A percentile compares a stretch with the other conserved stretches of the same genome.
phyloP scores from a whole-genome alignment of 2,113 vertebrate species.

The Litocranius walleri region DNA sequence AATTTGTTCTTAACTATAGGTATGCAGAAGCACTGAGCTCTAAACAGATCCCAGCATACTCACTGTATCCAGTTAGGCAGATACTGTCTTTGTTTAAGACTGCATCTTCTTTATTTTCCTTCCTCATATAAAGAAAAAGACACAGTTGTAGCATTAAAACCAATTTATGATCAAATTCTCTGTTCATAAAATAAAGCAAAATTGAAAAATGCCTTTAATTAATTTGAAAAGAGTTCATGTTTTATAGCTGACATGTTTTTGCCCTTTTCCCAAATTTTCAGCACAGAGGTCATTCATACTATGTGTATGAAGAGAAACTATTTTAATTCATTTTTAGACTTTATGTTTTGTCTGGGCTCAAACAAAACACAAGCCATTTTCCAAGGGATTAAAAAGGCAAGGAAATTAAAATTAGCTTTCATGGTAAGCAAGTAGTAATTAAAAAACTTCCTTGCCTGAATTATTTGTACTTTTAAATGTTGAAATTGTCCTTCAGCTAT shows the following conservation, averaged over 20 bases:
- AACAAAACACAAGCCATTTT: conserved; percentile 30
- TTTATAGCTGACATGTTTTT: conserved; percentile 13
- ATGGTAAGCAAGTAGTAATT: conserved; percentile 31
- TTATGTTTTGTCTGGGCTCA: background rate
- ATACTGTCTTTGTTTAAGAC: background rate
- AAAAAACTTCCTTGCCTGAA: background rate
- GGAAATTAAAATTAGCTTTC: conserved; percentile 37
- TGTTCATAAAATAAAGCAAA: background rate
- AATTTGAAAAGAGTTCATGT: conserved; percentile 18
- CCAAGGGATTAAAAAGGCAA: conserved; percentile 18
- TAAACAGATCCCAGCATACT: background rate
- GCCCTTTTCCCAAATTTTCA: background rate
- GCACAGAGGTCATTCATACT: background rate
- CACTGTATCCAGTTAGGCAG: background rate
- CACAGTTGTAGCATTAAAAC: background rate
- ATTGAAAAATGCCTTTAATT: background rate
- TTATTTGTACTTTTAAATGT: conserved; percentile 7
- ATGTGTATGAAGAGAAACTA: background rate
- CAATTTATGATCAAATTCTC: background rate
- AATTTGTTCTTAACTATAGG: background rate
- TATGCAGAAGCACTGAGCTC: background rate
- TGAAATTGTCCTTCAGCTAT: background rate
- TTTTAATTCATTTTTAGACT: conserved; percentile 37
- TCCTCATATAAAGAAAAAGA: background rate
- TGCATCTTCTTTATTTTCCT: background rate